A percentile compares a stretch with the other conserved stretches of the same genome.
Evolutionary conservation across 2,797 vertebrate species (phyloP).

Genomic region (Oreochromis grahami): DNA sequence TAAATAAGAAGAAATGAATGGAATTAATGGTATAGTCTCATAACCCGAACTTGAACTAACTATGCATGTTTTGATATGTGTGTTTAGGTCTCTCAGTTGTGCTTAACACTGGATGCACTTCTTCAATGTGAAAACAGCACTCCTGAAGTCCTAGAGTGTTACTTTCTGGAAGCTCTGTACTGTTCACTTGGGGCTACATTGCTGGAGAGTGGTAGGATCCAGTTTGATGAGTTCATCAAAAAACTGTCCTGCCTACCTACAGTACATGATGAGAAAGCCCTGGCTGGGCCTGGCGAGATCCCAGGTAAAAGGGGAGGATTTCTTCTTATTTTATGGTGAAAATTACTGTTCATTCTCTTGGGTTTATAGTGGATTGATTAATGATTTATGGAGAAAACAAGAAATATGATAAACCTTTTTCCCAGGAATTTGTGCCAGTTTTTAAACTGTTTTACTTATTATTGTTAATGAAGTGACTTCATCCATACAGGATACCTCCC

Average conservation of each 20-base stretch:
- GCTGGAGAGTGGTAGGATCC: conserved; percentile 75
- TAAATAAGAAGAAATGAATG: not conserved
- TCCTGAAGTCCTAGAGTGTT: conserved; percentile 84
- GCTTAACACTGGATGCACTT: conserved; percentile 83
- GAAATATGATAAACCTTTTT: not conserved
- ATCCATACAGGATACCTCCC: conserved; percentile 82
- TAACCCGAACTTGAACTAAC: not conserved
- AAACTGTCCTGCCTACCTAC: conserved; percentile 77
- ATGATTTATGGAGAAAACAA: not conserved
- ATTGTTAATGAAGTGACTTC: not conserved
- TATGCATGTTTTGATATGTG: not conserved
- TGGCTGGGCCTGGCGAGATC: conserved; percentile 85
- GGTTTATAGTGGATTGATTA: not conserved
- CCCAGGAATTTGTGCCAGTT: not conserved
- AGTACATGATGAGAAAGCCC: conserved; percentile 62
- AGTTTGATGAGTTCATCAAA: conserved; percentile 89
- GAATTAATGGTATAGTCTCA: not conserved
- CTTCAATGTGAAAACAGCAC: conserved; percentile 70
- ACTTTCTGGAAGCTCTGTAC: conserved; percentile 92
- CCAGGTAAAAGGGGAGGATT: conserved; percentile 77
- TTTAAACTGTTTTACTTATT: not conserved
- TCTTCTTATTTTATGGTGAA: not conserved
- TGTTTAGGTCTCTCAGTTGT: conserved; percentile 86
- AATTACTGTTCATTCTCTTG: not conserved
- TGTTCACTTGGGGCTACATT: conserved; percentile 88